Evolutionary conservation across 1,140 invertebrate species (phyloP).

Genomic region (Agrilus planipennis): DNA sequence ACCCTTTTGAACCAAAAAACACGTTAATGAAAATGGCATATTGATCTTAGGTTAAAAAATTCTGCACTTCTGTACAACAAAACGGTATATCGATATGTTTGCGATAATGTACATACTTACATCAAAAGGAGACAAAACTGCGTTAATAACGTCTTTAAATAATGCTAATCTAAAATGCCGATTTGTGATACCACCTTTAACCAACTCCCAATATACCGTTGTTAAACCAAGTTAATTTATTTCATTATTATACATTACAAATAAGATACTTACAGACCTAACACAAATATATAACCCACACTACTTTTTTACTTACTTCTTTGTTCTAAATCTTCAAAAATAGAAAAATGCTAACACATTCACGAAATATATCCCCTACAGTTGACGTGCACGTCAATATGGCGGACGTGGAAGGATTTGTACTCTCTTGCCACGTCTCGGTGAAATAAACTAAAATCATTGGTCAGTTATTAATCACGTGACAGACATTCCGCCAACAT

Average conservation of each 20-base stretch:
- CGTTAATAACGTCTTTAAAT: conserved; percentile 3
- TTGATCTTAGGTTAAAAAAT: conserved; percentile 19
- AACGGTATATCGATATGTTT: neutral
- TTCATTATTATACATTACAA: too few species aligned
- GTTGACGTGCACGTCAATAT: conserved; percentile 67
- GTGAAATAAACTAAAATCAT: conserved; percentile 24
- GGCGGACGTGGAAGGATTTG: conserved; percentile 60
- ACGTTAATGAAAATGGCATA: conserved; percentile 30
- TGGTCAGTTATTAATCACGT: conserved; percentile 32
- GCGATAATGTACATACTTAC: too few species aligned
- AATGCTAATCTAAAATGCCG: conserved; percentile 10
- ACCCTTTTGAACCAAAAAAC: conserved; percentile 13
- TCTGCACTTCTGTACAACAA: neutral
- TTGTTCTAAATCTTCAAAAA: conserved; percentile 48
- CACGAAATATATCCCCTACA: conserved; percentile 53
- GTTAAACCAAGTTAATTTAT: too few species aligned
- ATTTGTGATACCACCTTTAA: conserved; percentile 24
- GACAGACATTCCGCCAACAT: conserved; percentile 16
- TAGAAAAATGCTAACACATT: conserved; percentile 55
- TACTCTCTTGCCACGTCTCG: conserved; percentile 65
- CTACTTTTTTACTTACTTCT: conserved; percentile 30
- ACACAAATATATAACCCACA: too few species aligned
- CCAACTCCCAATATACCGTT: too few species aligned
- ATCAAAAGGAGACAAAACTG: too few species aligned
- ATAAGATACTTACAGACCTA: too few species aligned